Evolutionary conservation across 2,888 invertebrate species (phyloP).

Genomic region (Sepiola atlantica): DNA sequence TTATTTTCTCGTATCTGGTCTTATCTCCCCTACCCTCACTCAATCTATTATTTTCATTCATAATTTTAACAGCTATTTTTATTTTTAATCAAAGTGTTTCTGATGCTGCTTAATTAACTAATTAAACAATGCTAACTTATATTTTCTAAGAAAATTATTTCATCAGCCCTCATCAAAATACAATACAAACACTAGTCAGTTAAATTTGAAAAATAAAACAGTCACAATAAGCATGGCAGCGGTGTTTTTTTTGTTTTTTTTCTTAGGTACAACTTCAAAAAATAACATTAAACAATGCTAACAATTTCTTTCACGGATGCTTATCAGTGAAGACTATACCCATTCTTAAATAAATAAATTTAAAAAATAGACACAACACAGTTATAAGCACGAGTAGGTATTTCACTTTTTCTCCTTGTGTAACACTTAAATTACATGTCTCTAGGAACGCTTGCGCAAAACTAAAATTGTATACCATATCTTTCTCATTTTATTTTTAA

Average conservation of each 20-base stretch:
- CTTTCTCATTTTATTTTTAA: too few relatives aligned
- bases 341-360: neutral
- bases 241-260: neutral
- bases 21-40: neutral
- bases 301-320: neutral
- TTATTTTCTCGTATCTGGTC: neutral
- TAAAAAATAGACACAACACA: neutral
- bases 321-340: neutral
- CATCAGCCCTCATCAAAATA: too few relatives aligned
- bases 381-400: too few relatives aligned
- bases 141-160: neutral
- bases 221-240: neutral
- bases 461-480: too few relatives aligned
- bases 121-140: neutral
- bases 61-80: neutral
- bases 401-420: too few relatives aligned
- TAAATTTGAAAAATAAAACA: neutral
- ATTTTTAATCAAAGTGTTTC: neutral
- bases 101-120: neutral
- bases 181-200: neutral
- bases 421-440: too few relatives aligned
- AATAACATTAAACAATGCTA: neutral
- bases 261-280: neutral
- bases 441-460: too few relatives aligned
- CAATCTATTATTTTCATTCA: neutral